Base-by-base conservation (phyloP, 1,140 invertebrate species). In the Sycophila sp. region DNA sequence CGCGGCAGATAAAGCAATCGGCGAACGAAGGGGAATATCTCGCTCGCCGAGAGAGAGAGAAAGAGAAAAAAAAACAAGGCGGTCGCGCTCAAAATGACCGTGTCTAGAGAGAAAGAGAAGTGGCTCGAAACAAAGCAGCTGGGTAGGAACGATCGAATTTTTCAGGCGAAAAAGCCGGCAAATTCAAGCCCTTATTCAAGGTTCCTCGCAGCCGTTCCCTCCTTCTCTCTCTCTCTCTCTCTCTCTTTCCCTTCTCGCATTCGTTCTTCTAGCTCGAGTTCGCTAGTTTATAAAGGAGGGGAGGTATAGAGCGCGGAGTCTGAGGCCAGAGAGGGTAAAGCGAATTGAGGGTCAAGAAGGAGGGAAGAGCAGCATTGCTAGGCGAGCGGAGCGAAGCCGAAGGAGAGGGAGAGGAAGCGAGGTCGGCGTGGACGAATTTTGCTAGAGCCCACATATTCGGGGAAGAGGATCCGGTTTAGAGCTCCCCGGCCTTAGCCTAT, bases 401-500 rank as follows among this genome's bases (percentile, higher is more conserved):
- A 53, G n/a, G 26, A 53, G 49, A 22, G 24, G 45, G 22, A 38
- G 19, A 58, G 55, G 28, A 36, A 40, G n/a, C 15, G 51, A 55
- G 51, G 51, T 47, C 55, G 66, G 38, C 51, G n/a, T 65, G 34
- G 26, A 30, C 26, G 63, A 36, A 69, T 24, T 58, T 66, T 69
- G 60, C 75, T 51, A 65, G 56, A 65, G 73, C 15, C 10, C 22
- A n/a, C 34, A 22, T 47, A 75, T 73, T 75, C 70, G 64, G 69
- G 68, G 45, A 69, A 71, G 72, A 53, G 73, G 73, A 76, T 77
- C 74, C 72, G 74, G 76, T 77, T 78, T 75, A 65, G 72, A 69
- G n/a, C n/a, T n/a, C n/a, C n/a, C n/a, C n/a, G n/a, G n/a, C n/a
- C 76, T 75, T 78, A 75, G 72, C 76, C 77, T 77, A 53, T 73